Base-by-base conservation (phyloP, 2,888 invertebrate species). In the Alentia gelatinosa region DNA sequence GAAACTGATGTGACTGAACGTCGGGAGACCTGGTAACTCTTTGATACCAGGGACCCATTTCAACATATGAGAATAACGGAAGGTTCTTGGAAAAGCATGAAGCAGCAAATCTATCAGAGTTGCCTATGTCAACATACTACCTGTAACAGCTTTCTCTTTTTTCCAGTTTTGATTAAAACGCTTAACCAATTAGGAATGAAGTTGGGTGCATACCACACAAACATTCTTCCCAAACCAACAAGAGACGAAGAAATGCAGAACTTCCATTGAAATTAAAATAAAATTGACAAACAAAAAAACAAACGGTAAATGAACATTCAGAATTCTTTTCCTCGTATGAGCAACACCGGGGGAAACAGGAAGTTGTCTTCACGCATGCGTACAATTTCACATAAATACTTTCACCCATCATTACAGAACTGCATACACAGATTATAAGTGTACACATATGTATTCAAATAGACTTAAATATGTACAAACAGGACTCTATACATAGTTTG, bases 141-240 rank as follows among this genome's bases (percentile, higher is more conserved):
- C 19, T 63, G 63, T 19, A 68, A 26, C 30, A 12, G 47, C 47
- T 19, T 7, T n/a, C n/a, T n/a, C n/a, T 19, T n/a, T 30, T 68
- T 79, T 26, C 79, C 37, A 79, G 39, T 79, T 37, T 79, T n/a
- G 37, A 79, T 39, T 79, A 35, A 35, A 37, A 15, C 19, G 4
- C 79, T 79, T 79, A 79, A 79, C 79, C 79, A 79, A 19, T 79
- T 39, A 79, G 79, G 79, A 79, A 79, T 79, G 79, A 39, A 79
- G 79, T 79, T 79, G 79, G 79, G 79, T 79, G 35, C 39, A 79
- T 79, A 39, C 39, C 79, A 79, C 79, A 39, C 79, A 79, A 35
- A 79, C 79, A 39, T 79, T 79, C 39, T 5, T 79, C 79, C 4
- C 79, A 79, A 37, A 79, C 79, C 79, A 37, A 79, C 79, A 79